These are phyloP conservation scores for Deilephila elpenor DNA, from an alignment of 2,888 invertebrate species.

Conservation along the genomic window DNA sequence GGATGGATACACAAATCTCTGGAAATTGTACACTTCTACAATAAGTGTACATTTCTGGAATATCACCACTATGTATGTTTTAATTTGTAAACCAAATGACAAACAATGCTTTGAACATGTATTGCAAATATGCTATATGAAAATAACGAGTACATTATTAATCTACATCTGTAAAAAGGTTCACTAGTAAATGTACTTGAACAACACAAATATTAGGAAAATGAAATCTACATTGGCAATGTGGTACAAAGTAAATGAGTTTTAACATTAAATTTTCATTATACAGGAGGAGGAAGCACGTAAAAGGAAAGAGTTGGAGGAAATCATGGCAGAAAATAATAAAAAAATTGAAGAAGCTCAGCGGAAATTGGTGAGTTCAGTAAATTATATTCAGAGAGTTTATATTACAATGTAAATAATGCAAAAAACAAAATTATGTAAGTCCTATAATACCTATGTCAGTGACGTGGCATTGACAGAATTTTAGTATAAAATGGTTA, in stretches of 20 bases:
- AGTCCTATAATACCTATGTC: neutral
- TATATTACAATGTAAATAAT: neutral
- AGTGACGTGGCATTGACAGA: neutral
- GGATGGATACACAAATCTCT: slow-evolving; percentile 42
- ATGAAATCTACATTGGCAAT: slow-evolving; percentile 28
- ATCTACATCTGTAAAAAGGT: neutral
- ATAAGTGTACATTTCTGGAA: neutral
- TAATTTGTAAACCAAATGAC: neutral
- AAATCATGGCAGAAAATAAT: slow-evolving; percentile 99
- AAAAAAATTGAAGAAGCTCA: slow-evolving; percentile 98
- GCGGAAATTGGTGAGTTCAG: slow-evolving; percentile 94
- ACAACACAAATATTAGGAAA: slow-evolving; percentile 14
- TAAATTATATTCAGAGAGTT: neutral
- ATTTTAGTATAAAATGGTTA: neutral
- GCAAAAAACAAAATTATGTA: neutral
- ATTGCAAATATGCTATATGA: neutral
- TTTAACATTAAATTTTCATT: slow-evolving; percentile 80
- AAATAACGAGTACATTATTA: neutral
- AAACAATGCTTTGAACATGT: neutral
- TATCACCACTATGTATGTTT: neutral
- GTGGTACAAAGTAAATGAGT: slow-evolving; percentile 43
- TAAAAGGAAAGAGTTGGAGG: slow-evolving; percentile 97
- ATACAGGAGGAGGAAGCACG: slow-evolving; percentile 98
- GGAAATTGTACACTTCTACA: neutral
- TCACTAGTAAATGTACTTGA: neutral